phyloP scores from a whole-genome alignment of 2,888 invertebrate species.

The Thymelicus lineola region DNA sequence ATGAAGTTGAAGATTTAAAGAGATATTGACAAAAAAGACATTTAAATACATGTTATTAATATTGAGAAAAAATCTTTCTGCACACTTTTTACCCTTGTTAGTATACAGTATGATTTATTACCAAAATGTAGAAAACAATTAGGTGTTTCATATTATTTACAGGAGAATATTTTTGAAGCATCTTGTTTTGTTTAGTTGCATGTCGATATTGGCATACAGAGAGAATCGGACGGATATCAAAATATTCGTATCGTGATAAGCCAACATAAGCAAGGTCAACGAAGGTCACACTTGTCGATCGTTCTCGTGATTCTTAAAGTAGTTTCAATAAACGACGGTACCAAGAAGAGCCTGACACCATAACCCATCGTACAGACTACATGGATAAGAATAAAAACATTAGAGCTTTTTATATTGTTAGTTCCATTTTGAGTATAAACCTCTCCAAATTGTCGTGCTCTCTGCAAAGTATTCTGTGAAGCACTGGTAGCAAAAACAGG shows the following conservation, averaged over 20 bases:
- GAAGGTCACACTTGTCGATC: constrained; percentile 18
- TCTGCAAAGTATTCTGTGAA: no score
- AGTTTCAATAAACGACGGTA: constrained; percentile 30
- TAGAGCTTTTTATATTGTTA: not conserved
- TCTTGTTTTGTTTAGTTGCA: not conserved
- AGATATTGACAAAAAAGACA: not conserved
- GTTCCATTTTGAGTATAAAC: no score
- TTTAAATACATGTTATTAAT: not conserved
- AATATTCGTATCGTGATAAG: constrained; percentile 21
- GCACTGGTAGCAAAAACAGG: no score
- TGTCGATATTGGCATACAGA: not conserved
- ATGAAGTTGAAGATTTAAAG: no score
- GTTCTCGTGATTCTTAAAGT: not conserved
- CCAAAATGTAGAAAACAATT: no score
- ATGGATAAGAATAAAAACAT: not conserved
- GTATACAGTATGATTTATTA: not conserved
- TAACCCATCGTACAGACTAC: constrained; percentile 15
- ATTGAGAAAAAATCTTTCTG: not conserved
- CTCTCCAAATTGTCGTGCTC: no score
- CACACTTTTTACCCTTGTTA: constrained; percentile 5
- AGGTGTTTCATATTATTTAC: no score
- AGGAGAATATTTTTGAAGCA: not conserved
- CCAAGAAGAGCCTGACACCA: constrained; percentile 34
- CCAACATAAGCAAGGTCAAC: constrained; percentile 27
- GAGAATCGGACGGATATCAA: constrained; percentile 10